phyloP scores from a whole-genome alignment of 1,140 invertebrate species.

The Cyclina sinensis region DNA sequence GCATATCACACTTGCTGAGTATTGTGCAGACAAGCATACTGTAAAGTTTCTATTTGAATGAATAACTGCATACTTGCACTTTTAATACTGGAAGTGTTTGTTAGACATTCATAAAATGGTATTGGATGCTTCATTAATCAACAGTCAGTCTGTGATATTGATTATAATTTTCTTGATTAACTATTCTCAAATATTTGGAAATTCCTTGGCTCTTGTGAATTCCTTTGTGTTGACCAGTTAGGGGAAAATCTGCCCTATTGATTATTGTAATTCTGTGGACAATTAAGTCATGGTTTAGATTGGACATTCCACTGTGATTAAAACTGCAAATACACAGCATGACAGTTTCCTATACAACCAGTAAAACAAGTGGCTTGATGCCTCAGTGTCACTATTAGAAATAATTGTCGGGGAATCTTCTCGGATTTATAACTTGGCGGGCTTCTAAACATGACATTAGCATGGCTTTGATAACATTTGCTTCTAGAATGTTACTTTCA shows the following conservation, averaged over 20 bases:
- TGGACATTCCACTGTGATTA: slow-evolving; percentile 28
- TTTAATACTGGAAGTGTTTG: too few species aligned
- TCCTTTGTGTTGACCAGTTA: slow-evolving; percentile 31
- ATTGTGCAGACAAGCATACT: too few species aligned
- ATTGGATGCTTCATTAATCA: neutral
- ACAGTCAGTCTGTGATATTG: neutral
- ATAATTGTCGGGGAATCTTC: neutral
- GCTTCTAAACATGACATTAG: too few species aligned
- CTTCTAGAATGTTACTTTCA: too few species aligned
- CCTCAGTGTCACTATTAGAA: neutral
- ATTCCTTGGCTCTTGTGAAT: slow-evolving; percentile 6
- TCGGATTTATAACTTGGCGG: neutral
- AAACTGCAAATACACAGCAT: slow-evolving; percentile 17
- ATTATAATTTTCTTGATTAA: neutral
- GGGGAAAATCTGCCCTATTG: slow-evolving; percentile 10
- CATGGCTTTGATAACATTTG: too few species aligned
- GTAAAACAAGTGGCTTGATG: neutral
- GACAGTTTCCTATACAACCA: neutral
- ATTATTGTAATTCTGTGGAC: slow-evolving; percentile 36
- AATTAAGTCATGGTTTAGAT: slow-evolving; percentile 17
- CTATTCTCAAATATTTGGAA: slow-evolving; percentile 28
- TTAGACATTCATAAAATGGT: too few species aligned
- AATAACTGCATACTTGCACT: too few species aligned
- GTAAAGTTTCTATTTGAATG: too few species aligned
- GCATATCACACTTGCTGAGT: too few species aligned